Base-by-base conservation (phyloP, 2,888 invertebrate genomes). In the Rhorus exstirpatorius region DNA sequence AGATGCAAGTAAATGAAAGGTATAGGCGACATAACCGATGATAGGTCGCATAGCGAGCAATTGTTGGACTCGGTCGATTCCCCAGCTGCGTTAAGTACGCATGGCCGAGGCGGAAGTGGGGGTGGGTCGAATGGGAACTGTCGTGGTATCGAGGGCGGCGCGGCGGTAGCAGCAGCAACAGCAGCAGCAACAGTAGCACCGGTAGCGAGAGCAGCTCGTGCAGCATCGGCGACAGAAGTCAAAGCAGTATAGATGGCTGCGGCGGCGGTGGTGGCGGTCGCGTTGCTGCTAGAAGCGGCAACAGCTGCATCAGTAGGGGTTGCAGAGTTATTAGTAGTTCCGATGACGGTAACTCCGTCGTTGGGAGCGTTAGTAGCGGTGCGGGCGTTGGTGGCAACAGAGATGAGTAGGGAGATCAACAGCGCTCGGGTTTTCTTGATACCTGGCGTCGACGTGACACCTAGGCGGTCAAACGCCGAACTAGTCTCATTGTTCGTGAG, bases 291-390 rank as follows among this genome's bases (percentile, higher is more conserved):
- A 94, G 94, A 60, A 81, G 86, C 74, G 81, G 79, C 93, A 89
- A 93, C 94, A 94, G 94, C 94, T 93, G 93, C 94, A 94, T 94
- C 94, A 93, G 89, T 93, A 90, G 94, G 94, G 90, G 60, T 86
- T 81, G 49, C 86, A 86, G 81, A 86, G 87, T 41, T 88, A 89
- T 80, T 88, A 88, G 77, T 85, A 87, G 78, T 84, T 86, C 75
- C 87, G 85, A 84, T 86, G 87, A 65, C 90, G 89, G 81, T 90
- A 91, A 85, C 89, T 79, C 72, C 86, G 83, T 84, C 89, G 89
- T 76, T 88, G 91, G 77, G 91, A 91, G 72, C 91, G 91, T 77
- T 91, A 90, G 76, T 90, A 89, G 76, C 90, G 87, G 58, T 88
- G 88, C 63, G 92, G 92, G 68, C 91, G 91, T 58, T 91, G 86